phyloP scores from a whole-genome alignment of 2,797 vertebrate species.

The Eleutherodactylus coqui region DNA sequence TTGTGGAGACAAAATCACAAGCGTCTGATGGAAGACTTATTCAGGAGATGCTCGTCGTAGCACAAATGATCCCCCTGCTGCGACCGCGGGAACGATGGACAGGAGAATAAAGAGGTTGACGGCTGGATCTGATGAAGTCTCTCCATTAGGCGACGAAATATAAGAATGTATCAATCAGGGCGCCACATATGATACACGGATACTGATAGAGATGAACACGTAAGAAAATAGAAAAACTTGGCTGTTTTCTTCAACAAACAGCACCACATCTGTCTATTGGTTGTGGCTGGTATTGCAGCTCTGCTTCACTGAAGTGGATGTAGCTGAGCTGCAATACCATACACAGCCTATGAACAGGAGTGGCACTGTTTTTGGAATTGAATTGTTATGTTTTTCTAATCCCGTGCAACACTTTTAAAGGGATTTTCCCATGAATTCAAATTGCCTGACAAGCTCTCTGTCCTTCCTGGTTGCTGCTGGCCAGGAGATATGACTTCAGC shows the following conservation, averaged over 20 bases:
- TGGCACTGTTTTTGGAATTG: no score
- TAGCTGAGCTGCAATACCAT: no score
- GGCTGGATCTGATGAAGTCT: neutral
- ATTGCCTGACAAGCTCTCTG: no score
- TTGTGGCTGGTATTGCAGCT: neutral
- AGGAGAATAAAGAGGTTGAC: neutral
- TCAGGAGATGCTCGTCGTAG: neutral
- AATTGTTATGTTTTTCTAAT: no score
- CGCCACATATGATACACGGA: neutral
- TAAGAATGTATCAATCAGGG: neutral
- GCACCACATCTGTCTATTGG: neutral
- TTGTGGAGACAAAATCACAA: slow-evolving; percentile 17
- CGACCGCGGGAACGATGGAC: neutral
- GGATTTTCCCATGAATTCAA: no score
- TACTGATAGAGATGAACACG: neutral
- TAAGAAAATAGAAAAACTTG: no score
- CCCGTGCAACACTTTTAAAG: no score
- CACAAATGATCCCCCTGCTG: neutral
- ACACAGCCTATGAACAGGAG: no score
- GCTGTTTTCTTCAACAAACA: neutral
- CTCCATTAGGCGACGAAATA: neutral
- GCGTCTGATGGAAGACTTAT: neutral
- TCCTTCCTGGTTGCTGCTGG: no score
- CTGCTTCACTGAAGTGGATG: no score
- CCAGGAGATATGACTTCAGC: no score